phyloP scores from a whole-genome alignment of 2,113 vertebrate species.

The Mus musculus region DNA sequence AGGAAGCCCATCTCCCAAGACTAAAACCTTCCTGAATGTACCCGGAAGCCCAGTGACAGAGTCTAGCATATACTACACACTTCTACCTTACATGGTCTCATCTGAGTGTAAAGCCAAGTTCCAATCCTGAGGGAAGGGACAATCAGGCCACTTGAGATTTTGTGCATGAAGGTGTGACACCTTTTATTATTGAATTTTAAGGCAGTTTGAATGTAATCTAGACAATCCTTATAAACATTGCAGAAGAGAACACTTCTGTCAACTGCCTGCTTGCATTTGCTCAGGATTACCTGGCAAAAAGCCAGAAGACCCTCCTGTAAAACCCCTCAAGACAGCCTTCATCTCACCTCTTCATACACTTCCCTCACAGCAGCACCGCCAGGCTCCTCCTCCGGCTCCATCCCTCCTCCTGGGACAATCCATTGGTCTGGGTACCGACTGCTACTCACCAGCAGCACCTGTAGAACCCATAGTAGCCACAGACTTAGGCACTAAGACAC shows the following conservation, averaged over 20 bases:
- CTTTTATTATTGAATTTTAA: slow-evolving; percentile 1
- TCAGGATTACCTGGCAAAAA: not conserved
- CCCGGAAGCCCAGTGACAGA: not conserved
- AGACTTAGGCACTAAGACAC: fast-evolving
- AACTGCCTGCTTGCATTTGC: not conserved
- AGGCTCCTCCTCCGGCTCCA: slow-evolving; percentile 95
- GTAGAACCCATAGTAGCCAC: not conserved
- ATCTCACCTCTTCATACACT: slow-evolving; percentile 94
- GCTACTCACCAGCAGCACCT: slow-evolving; percentile 95
- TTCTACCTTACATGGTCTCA: not conserved
- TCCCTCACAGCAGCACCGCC: slow-evolving; percentile 93
- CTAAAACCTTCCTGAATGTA: not conserved
- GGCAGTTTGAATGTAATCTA: slow-evolving; percentile 4
- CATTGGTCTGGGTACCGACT: slow-evolving; percentile 95
- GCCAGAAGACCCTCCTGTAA: not conserved
- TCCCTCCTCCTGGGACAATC: slow-evolving; percentile 95
- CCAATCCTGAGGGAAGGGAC: not conserved
- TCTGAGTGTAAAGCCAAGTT: not conserved
- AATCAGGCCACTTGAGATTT: not conserved
- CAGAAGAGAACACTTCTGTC: not conserved
- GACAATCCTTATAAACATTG: not conserved
- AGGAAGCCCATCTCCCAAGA: not conserved
- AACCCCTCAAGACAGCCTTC: not conserved
- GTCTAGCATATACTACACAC: not conserved
- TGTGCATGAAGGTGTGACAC: not conserved